Evolutionary conservation across 2,888 invertebrate genomes (phyloP).

Genomic region (Callinectes sapidus): DNA sequence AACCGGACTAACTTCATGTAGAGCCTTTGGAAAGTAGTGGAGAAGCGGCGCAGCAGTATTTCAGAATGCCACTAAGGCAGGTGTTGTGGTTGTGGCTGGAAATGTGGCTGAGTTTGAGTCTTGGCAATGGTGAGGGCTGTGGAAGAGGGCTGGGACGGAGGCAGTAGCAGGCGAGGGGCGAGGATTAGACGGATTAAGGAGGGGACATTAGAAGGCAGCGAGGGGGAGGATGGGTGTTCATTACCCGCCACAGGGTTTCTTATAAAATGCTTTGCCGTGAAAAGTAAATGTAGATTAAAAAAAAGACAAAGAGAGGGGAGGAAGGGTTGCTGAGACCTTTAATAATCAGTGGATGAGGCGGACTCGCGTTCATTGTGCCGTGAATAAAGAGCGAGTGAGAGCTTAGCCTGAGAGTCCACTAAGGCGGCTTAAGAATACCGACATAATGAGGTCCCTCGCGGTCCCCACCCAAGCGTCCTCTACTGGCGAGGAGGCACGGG

Average conservation of each 20-base stretch:
- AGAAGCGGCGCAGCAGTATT: neutral
- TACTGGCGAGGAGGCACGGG: neutral
- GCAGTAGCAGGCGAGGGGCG: neutral
- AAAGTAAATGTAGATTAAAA: neutral
- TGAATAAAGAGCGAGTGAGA: conserved; percentile 1
- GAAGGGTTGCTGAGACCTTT: neutral
- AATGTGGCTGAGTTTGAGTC: neutral
- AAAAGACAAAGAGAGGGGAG: neutral
- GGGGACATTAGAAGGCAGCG: neutral
- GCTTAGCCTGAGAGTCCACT: conserved; percentile 10
- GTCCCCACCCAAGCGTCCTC: neutral
- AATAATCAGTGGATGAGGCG: neutral
- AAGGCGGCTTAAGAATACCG: neutral
- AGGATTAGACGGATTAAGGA: neutral
- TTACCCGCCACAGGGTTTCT: neutral
- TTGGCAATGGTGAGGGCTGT: neutral
- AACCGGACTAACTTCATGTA: too few relatives aligned
- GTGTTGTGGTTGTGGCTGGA: neutral
- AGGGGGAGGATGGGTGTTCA: neutral
- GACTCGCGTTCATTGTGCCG: conserved; percentile 17
- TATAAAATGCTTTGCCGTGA: neutral
- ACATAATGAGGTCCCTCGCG: conserved; percentile 14
- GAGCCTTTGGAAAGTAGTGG: neutral
- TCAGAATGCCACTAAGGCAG: neutral
- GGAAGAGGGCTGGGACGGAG: neutral